Evolutionary conservation across 2,113 vertebrate species (phyloP).

Genomic region (Canis aureus): DNA sequence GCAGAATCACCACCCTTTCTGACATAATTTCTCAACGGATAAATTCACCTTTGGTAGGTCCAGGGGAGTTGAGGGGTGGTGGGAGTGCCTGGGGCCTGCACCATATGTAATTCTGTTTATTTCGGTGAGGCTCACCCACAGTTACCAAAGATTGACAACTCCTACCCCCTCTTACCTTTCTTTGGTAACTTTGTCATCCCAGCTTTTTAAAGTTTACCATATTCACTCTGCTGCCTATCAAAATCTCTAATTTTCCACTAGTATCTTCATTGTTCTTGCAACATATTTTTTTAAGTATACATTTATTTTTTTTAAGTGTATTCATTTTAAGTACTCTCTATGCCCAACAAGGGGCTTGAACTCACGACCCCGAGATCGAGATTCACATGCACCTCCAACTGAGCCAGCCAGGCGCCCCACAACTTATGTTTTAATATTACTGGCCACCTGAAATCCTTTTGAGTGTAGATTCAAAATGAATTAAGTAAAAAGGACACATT

Average conservation of each 20-base stretch:
- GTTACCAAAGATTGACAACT: not conserved
- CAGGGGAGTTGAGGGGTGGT: not conserved
- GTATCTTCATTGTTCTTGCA: not conserved
- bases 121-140: not conserved
- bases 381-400: not conserved
- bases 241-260: constrained; percentile 11
- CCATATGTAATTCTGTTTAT: not conserved
- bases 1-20: not conserved
- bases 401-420: not conserved
- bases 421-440: not conserved
- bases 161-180: not conserved
- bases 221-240: not conserved
- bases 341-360: not conserved
- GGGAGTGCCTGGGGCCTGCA: not conserved
- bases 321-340: not conserved
- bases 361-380: not conserved
- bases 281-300: not conserved
- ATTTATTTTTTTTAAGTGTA: not conserved
- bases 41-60: not conserved
- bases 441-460: constrained; percentile 23
- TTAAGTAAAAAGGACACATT: not conserved
- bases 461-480: not conserved
- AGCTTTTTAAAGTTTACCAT: not conserved
- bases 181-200: not conserved
- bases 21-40: not conserved